Conservation (phyloP, 2,888 invertebrate genomes). For the Drosophila gaucha region DNA sequence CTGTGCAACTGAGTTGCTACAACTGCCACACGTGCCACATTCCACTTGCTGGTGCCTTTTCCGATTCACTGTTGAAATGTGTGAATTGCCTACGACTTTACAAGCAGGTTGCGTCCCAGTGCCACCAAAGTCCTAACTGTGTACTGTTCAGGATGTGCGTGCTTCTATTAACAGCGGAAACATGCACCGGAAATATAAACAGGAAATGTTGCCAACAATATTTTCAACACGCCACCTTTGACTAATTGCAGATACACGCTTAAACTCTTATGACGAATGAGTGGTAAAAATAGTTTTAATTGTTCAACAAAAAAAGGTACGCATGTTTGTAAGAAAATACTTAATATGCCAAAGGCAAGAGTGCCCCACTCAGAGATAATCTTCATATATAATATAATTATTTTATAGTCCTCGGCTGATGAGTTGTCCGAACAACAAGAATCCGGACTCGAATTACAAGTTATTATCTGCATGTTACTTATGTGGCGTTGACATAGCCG, state of each 20-base stretch:
- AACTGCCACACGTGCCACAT: conserved; percentile 36
- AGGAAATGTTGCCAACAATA: conserved; percentile 69
- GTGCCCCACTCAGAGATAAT: background rate
- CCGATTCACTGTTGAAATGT: conserved; percentile 27
- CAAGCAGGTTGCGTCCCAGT: conserved; percentile 7
- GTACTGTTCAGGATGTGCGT: conserved; percentile 58
- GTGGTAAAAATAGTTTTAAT: conserved; percentile 1
- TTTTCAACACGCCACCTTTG: conserved; percentile 58
- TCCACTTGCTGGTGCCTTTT: conserved; percentile 23
- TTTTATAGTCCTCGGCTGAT: no score
- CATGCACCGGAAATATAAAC: conserved; percentile 69
- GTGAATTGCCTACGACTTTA: conserved; percentile 9
- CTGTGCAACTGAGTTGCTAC: conserved; percentile 44
- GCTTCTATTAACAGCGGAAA: conserved; percentile 61
- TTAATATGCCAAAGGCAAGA: background rate
- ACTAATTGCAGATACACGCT: conserved; percentile 62
- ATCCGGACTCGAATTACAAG: no score
- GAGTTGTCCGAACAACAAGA: no score
- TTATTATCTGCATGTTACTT: no score
- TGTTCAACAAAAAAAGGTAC: background rate
- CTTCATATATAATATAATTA: no score
- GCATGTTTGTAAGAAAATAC: background rate
- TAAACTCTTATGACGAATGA: conserved; percentile 16
- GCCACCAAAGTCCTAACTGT: conserved; percentile 6
- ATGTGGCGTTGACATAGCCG: no score